These are phyloP conservation scores for Pterocles burchelli DNA, from an alignment of 2,113 vertebrate genomes.

Conservation along the genomic window DNA sequence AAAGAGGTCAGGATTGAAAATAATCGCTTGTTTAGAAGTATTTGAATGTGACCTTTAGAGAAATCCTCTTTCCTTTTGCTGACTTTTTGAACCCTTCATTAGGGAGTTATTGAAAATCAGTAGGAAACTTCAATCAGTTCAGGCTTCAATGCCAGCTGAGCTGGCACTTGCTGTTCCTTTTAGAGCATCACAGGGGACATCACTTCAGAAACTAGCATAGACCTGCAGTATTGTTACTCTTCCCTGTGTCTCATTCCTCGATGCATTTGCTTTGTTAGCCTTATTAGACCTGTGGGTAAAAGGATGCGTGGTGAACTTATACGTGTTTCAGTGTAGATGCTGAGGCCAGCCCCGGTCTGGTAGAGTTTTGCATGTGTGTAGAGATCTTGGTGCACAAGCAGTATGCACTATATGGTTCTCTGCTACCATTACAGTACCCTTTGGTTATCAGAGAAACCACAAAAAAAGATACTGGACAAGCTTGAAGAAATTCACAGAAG, in stretches of 20 bases:
- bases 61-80: not conserved
- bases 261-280: not conserved
- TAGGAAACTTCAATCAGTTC: not conserved
- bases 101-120: not conserved
- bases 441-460: not conserved
- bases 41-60: constrained; percentile 46
- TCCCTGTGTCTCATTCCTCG: not conserved
- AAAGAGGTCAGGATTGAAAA: not conserved
- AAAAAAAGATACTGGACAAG: not conserved
- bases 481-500: not conserved
- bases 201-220: not conserved
- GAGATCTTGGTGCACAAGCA: not conserved
- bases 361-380: not conserved
- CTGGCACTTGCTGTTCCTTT: not conserved
- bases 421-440: not conserved
- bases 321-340: not conserved
- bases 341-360: not conserved
- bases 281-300: not conserved
- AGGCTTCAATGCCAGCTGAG: not conserved
- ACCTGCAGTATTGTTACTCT: not conserved
- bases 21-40: not conserved
- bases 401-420: not conserved
- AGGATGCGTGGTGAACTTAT: not conserved
- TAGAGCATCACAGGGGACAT: not conserved
- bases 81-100: not conserved